A percentile compares a stretch with the other conserved stretches of the same genome.
phyloP scores from a whole-genome alignment of 2,888 invertebrate genomes.

The Meganola albula region DNA sequence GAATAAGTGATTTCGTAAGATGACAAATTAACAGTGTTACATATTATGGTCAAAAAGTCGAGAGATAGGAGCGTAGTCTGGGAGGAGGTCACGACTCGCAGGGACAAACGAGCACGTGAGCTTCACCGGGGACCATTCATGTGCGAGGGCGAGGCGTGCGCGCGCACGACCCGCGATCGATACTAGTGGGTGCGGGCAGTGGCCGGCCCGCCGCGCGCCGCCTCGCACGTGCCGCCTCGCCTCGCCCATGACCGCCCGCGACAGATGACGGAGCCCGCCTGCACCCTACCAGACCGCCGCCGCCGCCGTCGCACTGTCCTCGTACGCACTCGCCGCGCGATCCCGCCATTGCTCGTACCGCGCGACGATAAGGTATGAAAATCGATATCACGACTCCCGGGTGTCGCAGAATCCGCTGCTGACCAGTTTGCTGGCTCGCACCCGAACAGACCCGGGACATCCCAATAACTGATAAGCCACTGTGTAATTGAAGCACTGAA shows the following conservation, averaged over 20 bases:
- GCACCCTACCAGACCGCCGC: constrained; percentile 53
- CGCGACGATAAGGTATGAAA: constrained; percentile 61
- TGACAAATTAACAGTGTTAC: too few species aligned
- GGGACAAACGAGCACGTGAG: constrained; percentile 63
- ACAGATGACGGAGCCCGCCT: constrained; percentile 77
- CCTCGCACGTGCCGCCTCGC: constrained; percentile 50
- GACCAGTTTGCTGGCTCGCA: constrained; percentile 30
- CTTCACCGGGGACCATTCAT: constrained; percentile 69
- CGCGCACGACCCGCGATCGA: constrained; percentile 48
- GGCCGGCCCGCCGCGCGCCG: constrained; percentile 65
- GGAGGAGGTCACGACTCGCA: constrained; percentile 41
- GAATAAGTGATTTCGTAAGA: too few species aligned
- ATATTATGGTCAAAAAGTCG: too few species aligned
- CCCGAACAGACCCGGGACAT: constrained; percentile 8
- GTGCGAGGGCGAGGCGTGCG: constrained; percentile 64
- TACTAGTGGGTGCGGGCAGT: constrained; percentile 53
- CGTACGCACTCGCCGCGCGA: constrained; percentile 46
- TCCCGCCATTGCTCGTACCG: constrained; percentile 37
- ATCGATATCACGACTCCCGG: constrained; percentile 50
- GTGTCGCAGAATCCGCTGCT: constrained; percentile 45
- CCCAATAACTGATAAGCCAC: constrained; percentile 5
- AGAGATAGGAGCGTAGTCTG: constrained; percentile 32
- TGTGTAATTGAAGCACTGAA: background rate
- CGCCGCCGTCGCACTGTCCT: constrained; percentile 54
- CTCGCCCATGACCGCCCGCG: constrained; percentile 64